phyloP scores from a whole-genome alignment of 2,797 vertebrate species.

The Gephyroberyx darwinii region DNA sequence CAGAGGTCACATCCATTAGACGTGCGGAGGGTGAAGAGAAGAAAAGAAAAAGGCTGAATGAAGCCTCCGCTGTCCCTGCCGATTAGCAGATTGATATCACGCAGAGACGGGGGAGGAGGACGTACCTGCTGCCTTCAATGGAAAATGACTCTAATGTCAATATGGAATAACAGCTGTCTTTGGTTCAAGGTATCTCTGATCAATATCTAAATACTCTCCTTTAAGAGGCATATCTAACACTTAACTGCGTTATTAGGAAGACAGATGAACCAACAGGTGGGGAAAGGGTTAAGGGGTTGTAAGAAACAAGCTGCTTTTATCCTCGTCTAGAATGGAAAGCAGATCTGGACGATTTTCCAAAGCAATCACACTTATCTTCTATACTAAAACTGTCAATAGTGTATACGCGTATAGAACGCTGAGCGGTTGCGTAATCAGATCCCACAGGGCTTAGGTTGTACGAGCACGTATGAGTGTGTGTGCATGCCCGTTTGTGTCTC shows the following conservation, averaged over 20 bases:
- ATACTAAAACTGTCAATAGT: neutral
- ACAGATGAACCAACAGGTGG: constrained; percentile 2
- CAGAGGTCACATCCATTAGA: constrained; percentile 74
- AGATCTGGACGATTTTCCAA: neutral
- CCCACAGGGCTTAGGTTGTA: constrained; percentile 27
- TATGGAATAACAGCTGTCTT: constrained; percentile 3
- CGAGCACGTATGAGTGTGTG: constrained; percentile 25
- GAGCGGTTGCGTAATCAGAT: constrained; percentile 29
- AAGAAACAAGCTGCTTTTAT: neutral
- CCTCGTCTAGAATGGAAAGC: neutral
- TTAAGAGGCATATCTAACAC: neutral
- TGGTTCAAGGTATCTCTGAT: constrained; percentile 15
- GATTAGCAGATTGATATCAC: constrained; percentile 69
- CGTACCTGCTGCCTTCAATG: constrained; percentile 53
- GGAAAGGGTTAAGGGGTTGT: neutral
- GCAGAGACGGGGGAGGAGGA: constrained; percentile 54
- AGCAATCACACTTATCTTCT: neutral
- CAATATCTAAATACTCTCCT: constrained; percentile 5
- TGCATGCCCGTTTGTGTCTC: constrained; percentile 41
- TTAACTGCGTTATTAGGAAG: constrained; percentile 5
- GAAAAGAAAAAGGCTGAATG: constrained; percentile 58
- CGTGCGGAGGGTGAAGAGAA: constrained; percentile 56
- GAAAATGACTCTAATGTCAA: constrained; percentile 37
- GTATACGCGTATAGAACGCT: constrained; percentile 12
- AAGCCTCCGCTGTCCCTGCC: constrained; percentile 56